Evolutionary conservation across 2,888 invertebrate species (phyloP), one percentile per base, ranked within the genome.

Genomic region (Drosophila pegasa): DNA sequence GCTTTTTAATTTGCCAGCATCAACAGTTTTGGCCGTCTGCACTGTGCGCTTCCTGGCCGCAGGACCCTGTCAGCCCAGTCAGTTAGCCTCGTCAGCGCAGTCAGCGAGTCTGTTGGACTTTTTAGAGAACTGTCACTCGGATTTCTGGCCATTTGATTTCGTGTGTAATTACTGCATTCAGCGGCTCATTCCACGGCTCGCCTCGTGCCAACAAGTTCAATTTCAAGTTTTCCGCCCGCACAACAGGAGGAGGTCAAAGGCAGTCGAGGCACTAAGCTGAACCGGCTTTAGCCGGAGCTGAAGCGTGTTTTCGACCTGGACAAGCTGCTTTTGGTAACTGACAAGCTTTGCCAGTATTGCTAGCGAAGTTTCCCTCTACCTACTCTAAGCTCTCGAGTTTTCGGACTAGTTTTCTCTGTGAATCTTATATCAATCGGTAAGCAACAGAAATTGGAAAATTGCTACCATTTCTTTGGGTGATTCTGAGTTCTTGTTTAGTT

Each of bases 81-180:
- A n/a, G 74, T 76, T 75, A 70, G 47, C 43, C 48, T 61, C 58
- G 50, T 37, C 50, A 67, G 45, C 41, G 16, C 56, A 57, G 48
- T 51, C 38, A 60, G 57, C 29, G 45, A 25, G 76, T 38, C 76
- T 47, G 63, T 63, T 45, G 43, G 78, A 85, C 88, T 85, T 87
- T 81, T 70, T 60, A 73, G 41, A 66, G 73, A 68, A 67, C 82
- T 87, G 86, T 88, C 82, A 88, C 83, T 65, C 61, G 80, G 83
- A 82, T 67, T 74, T 71, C 81, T 72, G 82, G 72, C 75, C 78
- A 81, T 87, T 87, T 82, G 82, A 87, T 85, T 85, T 82, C 59
- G 57, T 65, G 62, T 81, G 88, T 87, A 82, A 82, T 82, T 82
- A 81, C 86, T 67, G 51, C 61, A 61, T 52, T 60, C 57, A 74